Evolutionary conservation across 1,140 invertebrate genomes (phyloP).

Genomic region (Zaprionus ghesquierei): DNA sequence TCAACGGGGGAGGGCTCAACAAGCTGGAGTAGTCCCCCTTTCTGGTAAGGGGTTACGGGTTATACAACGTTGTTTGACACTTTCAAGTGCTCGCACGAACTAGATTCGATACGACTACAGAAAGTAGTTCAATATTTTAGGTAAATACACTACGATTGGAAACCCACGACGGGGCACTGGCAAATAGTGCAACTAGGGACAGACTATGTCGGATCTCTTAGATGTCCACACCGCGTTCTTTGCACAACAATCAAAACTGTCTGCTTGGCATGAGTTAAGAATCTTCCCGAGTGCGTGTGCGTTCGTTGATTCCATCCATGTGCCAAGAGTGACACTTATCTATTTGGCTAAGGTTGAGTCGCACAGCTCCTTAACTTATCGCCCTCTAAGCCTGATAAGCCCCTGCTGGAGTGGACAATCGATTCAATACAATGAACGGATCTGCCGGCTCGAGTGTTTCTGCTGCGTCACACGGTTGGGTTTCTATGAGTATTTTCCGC

Average conservation of each 20-base stretch:
- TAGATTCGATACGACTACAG: conserved; percentile 3
- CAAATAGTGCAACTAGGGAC: conserved; percentile 6
- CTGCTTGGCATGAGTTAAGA: conserved; percentile 28
- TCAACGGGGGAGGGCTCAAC: conserved; percentile 41
- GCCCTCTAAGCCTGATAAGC: conserved; percentile 61
- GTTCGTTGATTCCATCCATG: conserved; percentile 26
- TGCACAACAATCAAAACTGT: conserved; percentile 55
- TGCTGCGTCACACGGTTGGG: background rate
- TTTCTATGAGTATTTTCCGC: background rate
- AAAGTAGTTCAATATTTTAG: conserved; percentile 71
- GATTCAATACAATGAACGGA: conserved; percentile 41
- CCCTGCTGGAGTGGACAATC: conserved; percentile 49
- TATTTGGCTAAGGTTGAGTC: conserved; percentile 44
- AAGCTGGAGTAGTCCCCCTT: conserved; percentile 40
- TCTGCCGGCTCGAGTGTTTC: conserved; percentile 2
- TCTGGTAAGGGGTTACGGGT: conserved; percentile 32
- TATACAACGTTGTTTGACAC: conserved; percentile 71
- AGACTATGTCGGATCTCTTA: conserved; percentile 28
- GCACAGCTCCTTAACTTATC: conserved; percentile 61
- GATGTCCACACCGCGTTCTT: conserved; percentile 40
- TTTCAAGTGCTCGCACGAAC: conserved; percentile 49
- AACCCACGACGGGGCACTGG: conserved; percentile 13
- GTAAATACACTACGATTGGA: conserved; percentile 59
- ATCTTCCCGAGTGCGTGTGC: background rate
- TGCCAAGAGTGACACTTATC: conserved; percentile 70